Evolutionary conservation across 2,888 invertebrate genomes (phyloP), one percentile per base, ranked within the genome.

Genomic region (Callyntrura guangdongensis): DNA sequence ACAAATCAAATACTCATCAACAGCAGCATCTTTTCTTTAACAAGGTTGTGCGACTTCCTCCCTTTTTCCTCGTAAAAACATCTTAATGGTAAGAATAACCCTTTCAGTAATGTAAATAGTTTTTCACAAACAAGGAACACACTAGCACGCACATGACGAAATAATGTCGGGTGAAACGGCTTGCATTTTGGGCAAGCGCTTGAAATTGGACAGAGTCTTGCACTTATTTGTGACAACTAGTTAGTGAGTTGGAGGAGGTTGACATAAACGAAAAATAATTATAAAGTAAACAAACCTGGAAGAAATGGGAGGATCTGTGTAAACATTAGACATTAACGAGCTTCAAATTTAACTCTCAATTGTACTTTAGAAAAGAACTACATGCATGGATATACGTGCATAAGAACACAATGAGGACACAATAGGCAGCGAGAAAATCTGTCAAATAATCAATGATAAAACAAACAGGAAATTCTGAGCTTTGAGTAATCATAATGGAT

Each of bases 11-110:
- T 85, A 20, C 85, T 67, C 84, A 85, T 89, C 89, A 89, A 56
- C 87, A 36, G 20, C 83, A 36, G 9, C 27, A 81, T 81, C 36
- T 17, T 59, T 74, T n/a, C 47, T 64, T 85, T 89, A 89, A 89
- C 89, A 89, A 89, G 77, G 45, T 89, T 89, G 89, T 89, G 89
- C 81, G 79, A 89, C 89, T 89, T 89, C 89, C 89, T 89, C 79
- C 47, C 79, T 27, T 56, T 69, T 56, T 27, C 59, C 20, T 49
- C 6, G 5, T 11, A 11, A 56, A 84, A 11, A n/a, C n/a, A 59
- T 22, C 64, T 79, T 84, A 49, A 79, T 79, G 47, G 22, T 64
- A 77, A 83, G 27, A 17, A 27, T 36, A 79, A 87, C 87, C 67
- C 87, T 86, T 86, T 86, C 49, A n/a, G 6, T 3, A 22, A 72